phyloP scores from a whole-genome alignment of 2,888 invertebrate species.

The Papilio demoleus region DNA sequence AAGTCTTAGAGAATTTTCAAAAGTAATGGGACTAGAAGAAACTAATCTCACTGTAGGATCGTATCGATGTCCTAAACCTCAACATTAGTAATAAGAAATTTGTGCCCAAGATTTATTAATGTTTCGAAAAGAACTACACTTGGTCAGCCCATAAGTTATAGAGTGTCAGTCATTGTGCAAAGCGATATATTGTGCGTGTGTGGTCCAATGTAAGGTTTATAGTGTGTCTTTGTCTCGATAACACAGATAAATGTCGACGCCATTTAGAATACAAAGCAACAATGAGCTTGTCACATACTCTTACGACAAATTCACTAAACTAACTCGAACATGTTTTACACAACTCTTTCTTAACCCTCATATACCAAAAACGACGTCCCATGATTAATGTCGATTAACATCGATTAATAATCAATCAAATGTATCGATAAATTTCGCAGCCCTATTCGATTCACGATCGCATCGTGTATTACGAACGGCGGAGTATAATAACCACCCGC shows the following conservation, averaged over 20 bases:
- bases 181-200: constrained; percentile 81
- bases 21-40: constrained; percentile 13
- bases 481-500: constrained; percentile 81
- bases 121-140: constrained; percentile 65
- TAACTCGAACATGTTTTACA: constrained; percentile 36
- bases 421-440: constrained; percentile 78
- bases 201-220: constrained; percentile 81
- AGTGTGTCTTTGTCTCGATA: constrained; percentile 80
- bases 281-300: constrained; percentile 76
- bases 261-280: constrained; percentile 77
- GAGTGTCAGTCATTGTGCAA: constrained; percentile 74
- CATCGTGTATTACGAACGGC: constrained; percentile 79
- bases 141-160: constrained; percentile 75
- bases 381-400: constrained; percentile 60
- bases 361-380: constrained; percentile 52
- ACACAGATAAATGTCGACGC: constrained; percentile 81
- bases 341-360: constrained; percentile 44
- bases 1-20: neutral
- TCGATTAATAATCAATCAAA: constrained; percentile 74
- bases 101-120: constrained; percentile 48
- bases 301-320: constrained; percentile 71
- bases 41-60: neutral
- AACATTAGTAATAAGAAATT: constrained; percentile 39
- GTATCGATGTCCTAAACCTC: neutral
- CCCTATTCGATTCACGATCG: constrained; percentile 82